Percentiles rank a stretch among this genome's conserved stretches.
Conservation (phyloP, 2,888 invertebrate species). For the Zygogramma bicolorata region DNA sequence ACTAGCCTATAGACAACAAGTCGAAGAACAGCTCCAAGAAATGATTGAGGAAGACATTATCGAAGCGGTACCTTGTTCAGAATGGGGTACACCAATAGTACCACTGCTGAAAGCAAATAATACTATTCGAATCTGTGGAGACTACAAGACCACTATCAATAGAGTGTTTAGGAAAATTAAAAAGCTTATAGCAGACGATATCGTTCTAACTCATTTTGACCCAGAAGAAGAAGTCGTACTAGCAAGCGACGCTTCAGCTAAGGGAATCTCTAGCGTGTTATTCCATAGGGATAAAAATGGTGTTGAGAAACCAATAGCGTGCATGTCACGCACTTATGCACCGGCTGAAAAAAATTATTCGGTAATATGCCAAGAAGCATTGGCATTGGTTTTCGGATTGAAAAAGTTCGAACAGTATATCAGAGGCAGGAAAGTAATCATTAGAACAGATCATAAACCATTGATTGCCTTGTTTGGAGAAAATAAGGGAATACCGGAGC, state of each 20-base stretch:
- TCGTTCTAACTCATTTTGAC: too few relatives aligned
- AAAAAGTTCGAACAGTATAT: neutral
- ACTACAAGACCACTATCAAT: conserved; percentile 23
- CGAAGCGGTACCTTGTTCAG: neutral
- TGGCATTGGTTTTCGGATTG: too few relatives aligned
- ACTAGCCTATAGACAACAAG: neutral
- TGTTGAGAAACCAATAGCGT: conserved; percentile 16
- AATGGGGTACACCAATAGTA: conserved; percentile 25
- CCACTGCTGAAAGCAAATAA: conserved; percentile 19
- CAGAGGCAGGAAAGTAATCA: neutral
- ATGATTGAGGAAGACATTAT: neutral
- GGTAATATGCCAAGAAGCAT: too few relatives aligned
- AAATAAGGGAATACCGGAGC: neutral
- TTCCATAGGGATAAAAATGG: neutral
- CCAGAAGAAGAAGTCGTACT: conserved; percentile 20
- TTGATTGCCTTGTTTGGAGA: neutral
- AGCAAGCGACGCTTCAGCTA: neutral
- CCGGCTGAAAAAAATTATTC: too few relatives aligned
- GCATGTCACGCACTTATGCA: conserved; percentile 14
- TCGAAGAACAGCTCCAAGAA: neutral
- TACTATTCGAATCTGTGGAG: conserved; percentile 24
- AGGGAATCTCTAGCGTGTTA: neutral
- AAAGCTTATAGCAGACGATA: conserved; percentile 14
- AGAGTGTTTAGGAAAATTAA: conserved; percentile 4
- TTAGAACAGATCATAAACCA: neutral